Percentiles rank a stretch among this genome's conserved stretches.
Conservation (phyloP, 53 echinoderm and acorn worm species). For the Paracentrotus lividus region DNA sequence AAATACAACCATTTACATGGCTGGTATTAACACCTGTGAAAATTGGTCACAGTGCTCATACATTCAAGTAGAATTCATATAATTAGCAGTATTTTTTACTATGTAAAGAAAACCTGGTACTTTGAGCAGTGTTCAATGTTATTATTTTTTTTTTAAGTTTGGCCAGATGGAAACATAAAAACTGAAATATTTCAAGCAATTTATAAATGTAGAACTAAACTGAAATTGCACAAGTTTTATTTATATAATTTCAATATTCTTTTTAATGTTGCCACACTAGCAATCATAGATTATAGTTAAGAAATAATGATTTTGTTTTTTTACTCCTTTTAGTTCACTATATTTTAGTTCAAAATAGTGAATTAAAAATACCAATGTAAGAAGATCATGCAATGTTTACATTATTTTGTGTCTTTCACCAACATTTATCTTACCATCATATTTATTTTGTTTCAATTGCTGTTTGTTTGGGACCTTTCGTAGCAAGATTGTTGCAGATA, state of each 20-base stretch:
- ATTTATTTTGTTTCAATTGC: background rate
- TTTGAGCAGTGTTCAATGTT: no score
- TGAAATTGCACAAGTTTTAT: no score
- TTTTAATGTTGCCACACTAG: no score
- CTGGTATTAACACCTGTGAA: no score
- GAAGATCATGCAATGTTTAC: background rate
- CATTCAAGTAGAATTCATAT: background rate
- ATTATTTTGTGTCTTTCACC: conserved; percentile 33
- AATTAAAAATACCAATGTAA: background rate
- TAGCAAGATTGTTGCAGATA: conserved; percentile 9
- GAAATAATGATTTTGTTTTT: no score
- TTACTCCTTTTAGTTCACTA: no score
- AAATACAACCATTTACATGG: background rate
- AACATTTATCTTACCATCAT: background rate
- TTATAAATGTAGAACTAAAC: background rate
- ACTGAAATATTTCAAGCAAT: background rate
- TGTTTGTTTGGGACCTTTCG: background rate
- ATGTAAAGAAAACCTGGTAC: background rate
- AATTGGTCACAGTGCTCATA: background rate
- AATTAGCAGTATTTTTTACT: background rate
- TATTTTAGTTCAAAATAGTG: background rate
- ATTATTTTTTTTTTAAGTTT: no score
- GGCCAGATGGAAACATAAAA: background rate
- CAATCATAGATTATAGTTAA: no score
- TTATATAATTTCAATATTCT: no score